These are phyloP conservation scores for Netta rufina DNA, from an alignment of 2,797 vertebrate species.

Conservation along the genomic window DNA sequence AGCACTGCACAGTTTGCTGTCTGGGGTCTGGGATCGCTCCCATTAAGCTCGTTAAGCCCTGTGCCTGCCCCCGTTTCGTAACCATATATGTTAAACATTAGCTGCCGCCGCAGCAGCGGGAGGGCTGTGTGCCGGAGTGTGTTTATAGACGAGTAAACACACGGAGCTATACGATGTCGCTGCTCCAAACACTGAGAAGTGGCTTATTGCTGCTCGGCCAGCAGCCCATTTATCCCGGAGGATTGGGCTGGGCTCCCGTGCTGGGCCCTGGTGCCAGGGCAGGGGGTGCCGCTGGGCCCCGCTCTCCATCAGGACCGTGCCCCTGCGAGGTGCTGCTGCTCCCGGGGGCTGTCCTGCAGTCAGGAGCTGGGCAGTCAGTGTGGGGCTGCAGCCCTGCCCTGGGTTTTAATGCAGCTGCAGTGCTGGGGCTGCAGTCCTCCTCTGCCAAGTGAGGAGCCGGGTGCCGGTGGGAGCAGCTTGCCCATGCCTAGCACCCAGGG, in stretches of 20 bases:
- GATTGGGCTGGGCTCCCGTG: not conserved
- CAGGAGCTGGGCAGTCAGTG: accelerated
- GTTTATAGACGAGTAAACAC: not conserved
- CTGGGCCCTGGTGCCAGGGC: not conserved
- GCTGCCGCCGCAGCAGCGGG: not conserved
- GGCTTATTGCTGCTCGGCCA: not conserved
- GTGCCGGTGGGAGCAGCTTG: accelerated
- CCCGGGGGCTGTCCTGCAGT: no score
- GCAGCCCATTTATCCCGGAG: not conserved
- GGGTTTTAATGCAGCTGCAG: accelerated
- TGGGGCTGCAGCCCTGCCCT: not conserved
- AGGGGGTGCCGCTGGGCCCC: no score
- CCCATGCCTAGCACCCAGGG: not conserved
- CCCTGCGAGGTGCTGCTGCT: no score
- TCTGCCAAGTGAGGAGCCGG: accelerated
- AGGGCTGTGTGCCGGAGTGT: not conserved
- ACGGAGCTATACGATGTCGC: not conserved
- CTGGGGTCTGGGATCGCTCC: no score
- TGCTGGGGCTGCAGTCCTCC: not conserved
- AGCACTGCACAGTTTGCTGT: no score
- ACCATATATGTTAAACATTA: not conserved
- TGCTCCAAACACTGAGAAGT: not conserved
- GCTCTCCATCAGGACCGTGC: accelerated
- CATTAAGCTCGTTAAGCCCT: not conserved
- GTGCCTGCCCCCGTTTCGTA: not conserved